Percentiles rank a stretch among this genome's conserved stretches.
Evolutionary conservation across 1,140 invertebrate genomes (phyloP).

Genomic region (Homalodisca vitripennis): DNA sequence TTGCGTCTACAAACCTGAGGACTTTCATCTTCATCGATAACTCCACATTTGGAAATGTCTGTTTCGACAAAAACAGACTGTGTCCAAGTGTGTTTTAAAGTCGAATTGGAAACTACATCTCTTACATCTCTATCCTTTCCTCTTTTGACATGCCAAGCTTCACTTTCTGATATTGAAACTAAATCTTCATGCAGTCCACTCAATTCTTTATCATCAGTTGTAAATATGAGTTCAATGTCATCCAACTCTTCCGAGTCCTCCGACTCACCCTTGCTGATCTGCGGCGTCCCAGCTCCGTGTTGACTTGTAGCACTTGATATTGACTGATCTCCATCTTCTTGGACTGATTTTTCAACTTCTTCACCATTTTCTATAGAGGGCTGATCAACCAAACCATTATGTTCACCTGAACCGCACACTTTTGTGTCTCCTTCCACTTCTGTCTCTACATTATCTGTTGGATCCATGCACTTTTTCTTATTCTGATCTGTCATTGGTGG

Average conservation of each 20-base stretch:
- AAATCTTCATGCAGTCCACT: conserved; percentile 67
- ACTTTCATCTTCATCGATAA: conserved; percentile 61
- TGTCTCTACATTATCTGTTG: conserved; percentile 41
- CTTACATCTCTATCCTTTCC: neutral
- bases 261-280: conserved; percentile 54
- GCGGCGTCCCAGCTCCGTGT: conserved; percentile 49
- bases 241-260: conserved; percentile 66
- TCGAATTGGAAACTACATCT: conserved; percentile 49
- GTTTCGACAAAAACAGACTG: conserved; percentile 68
- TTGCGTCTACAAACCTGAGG: conserved; percentile 60
- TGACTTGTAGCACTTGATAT: conserved; percentile 48
- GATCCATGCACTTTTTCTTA: conserved; percentile 43
- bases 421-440: neutral
- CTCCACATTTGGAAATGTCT: conserved; percentile 77
- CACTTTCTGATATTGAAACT: conserved; percentile 67
- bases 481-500: neutral
- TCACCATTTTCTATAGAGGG: conserved; percentile 33
- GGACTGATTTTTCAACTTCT: conserved; percentile 26
- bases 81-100: conserved; percentile 54
- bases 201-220: conserved; percentile 72
- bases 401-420: conserved; percentile 37
- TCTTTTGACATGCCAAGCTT: conserved; percentile 51
- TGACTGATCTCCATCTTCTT: conserved; percentile 33
- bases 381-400: conserved; percentile 26
- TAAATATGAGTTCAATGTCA: conserved; percentile 79